phyloP scores from a whole-genome alignment of 92 coral and sea anemone species.

The Epizoanthus ramosus region DNA sequence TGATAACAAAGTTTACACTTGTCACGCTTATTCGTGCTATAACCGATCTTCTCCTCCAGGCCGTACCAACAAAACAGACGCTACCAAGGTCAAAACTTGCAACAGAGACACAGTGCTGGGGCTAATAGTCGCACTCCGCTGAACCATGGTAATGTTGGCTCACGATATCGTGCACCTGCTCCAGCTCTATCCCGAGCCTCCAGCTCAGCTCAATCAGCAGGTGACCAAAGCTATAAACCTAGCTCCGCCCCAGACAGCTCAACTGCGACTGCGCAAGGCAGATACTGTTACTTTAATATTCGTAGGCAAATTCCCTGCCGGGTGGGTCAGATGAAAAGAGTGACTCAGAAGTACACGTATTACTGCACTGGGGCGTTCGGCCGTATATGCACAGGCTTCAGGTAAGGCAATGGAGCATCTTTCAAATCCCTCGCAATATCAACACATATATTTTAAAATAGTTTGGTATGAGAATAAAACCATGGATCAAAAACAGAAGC shows the following conservation, averaged over 20 bases:
- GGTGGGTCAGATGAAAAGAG: slow-evolving; percentile 67
- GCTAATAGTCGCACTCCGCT: slow-evolving; percentile 6
- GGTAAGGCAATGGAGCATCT: slow-evolving; percentile 37
- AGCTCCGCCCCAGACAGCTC: slow-evolving; percentile 11
- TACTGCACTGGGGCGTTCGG: slow-evolving; percentile 61
- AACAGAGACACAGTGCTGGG: not conserved
- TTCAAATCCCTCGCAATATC: too few relatives aligned
- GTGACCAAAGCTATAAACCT: slow-evolving; percentile 1
- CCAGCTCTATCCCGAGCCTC: slow-evolving; percentile 13
- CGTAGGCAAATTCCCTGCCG: slow-evolving; percentile 73
- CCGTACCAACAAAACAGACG: not conserved
- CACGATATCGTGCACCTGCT: slow-evolving; percentile 20
- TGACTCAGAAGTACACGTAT: slow-evolving; percentile 60
- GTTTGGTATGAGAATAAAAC: not conserved
- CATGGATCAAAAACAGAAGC: too few relatives aligned
- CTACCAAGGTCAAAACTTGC: not conserved
- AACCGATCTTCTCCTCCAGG: not conserved
- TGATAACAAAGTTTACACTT: not conserved
- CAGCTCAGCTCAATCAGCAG: slow-evolving; percentile 6
- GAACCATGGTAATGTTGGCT: slow-evolving; percentile 2
- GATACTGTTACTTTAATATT: slow-evolving; percentile 71
- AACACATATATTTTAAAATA: too few relatives aligned
- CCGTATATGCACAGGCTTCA: slow-evolving; percentile 71
- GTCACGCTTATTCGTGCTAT: not conserved
- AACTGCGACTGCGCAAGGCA: slow-evolving; percentile 41